Evolutionary conservation across 1,140 invertebrate species (phyloP), one percentile per base, ranked within the genome.

Genomic region (Rhyacophila brunnea): DNA sequence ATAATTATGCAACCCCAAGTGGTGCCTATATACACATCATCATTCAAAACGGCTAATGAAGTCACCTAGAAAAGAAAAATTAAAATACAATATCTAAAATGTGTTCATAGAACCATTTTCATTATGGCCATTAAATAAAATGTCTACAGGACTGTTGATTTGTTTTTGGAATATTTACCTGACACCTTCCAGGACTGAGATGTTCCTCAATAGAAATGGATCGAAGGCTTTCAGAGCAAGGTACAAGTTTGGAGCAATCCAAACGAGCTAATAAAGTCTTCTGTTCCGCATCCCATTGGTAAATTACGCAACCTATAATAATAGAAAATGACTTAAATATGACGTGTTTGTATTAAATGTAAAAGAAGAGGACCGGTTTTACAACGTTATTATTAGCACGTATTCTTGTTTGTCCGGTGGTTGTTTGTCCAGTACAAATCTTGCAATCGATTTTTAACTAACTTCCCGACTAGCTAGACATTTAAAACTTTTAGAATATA

Each of bases 1-100:
- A 96, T 88, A 14, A 96, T 89, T 28, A 96, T 79, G 69, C 93
- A 95, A 6, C 94, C 94, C 90, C 92, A 94, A 1, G 89, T 91
- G 1, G 93, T 96, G 34, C 93, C 94, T 49, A 94, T 88, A 69
- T 93, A 95, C 6, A 95, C 74, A 57, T 88, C 83, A 50, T 83
- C 83, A 43, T 84, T 81, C 60, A 87, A 76, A 14, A 85, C 78
- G 52, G 88, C 86, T 54, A 95, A 71, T 32, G 89, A 87, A 9
- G 91, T 93, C 14, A 96, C 90, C 84, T 87, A 66, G 48, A 64
- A 65, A 40, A 49, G 50, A 34, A 60, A 43, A 3, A 40, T 23
- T 9, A 47, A 45, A 28, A 23, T 23, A 20, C 11, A 15, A 42
- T 13, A 38, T 15, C 14, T 2, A 47, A 38, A 49, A 53, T 11